Conservation (phyloP, 2,113 vertebrate genomes). For the Reinhardtius hippoglossoides region DNA sequence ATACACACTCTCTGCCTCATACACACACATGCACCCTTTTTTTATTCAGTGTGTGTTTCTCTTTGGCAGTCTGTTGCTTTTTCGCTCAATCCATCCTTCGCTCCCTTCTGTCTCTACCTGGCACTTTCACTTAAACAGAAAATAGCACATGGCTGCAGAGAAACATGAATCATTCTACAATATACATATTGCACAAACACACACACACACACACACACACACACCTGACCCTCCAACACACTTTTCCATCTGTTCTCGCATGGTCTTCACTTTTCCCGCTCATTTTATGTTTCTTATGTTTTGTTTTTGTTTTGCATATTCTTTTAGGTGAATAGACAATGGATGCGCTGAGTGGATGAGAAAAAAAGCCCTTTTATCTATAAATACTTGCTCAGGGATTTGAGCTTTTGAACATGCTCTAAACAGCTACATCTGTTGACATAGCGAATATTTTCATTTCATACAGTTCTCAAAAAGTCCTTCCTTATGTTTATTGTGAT, state of each 20-base stretch:
- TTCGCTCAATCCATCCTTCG: slow-evolving; percentile 8
- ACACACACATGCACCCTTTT: background rate
- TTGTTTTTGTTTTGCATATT: slow-evolving; percentile 55
- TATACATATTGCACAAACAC: slow-evolving; percentile 88
- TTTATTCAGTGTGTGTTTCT: background rate
- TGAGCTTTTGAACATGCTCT: slow-evolving; percentile 59
- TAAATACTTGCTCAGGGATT: slow-evolving; percentile 72
- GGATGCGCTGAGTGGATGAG: slow-evolving; percentile 22
- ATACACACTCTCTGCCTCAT: slow-evolving; percentile 20
- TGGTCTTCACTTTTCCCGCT: slow-evolving; percentile 35
- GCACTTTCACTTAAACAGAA: slow-evolving; percentile 30
- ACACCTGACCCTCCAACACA: slow-evolving; percentile 46
- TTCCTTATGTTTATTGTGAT: slow-evolving; percentile 68
- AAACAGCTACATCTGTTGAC: slow-evolving; percentile 69
- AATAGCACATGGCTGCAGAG: slow-evolving; percentile 82
- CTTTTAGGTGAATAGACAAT: slow-evolving; percentile 62
- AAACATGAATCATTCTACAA: slow-evolving; percentile 84
- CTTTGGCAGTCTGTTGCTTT: slow-evolving; percentile 27
- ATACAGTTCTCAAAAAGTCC: slow-evolving; percentile 58
- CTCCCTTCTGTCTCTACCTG: slow-evolving; percentile 17
- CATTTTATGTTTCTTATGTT: slow-evolving; percentile 48
- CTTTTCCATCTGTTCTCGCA: slow-evolving; percentile 71
- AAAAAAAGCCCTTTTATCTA: slow-evolving; percentile 65
- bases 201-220: slow-evolving; percentile 27
- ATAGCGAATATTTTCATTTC: slow-evolving; percentile 61